These are phyloP conservation scores for Myripristis jacobus DNA, from an alignment of 2,797 vertebrate species.

Conservation along the genomic window DNA sequence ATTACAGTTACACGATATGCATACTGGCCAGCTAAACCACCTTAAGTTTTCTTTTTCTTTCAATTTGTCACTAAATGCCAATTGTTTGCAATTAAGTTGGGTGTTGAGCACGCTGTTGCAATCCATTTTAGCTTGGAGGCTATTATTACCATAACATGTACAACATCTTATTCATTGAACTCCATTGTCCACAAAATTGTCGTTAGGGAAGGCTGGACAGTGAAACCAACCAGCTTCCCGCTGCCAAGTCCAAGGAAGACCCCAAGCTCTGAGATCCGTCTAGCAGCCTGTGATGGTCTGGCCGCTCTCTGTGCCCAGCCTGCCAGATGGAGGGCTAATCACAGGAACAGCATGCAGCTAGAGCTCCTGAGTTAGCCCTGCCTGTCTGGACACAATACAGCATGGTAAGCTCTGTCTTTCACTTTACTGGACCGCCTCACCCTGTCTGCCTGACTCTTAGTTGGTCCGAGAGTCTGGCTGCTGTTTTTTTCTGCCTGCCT, in stretches of 20 bases:
- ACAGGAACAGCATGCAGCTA: slow-evolving; percentile 79
- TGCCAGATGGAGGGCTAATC: slow-evolving; percentile 86
- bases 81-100: too few relatives aligned
- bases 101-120: too few relatives aligned
- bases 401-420: slow-evolving; percentile 62
- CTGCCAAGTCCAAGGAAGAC: slow-evolving; percentile 67
- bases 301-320: slow-evolving; percentile 64
- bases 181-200: slow-evolving; percentile 38
- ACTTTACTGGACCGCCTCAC: slow-evolving; percentile 56
- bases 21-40: too few relatives aligned
- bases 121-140: too few relatives aligned
- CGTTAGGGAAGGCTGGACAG: slow-evolving; percentile 41
- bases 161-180: slow-evolving; percentile 47
- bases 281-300: slow-evolving; percentile 67
- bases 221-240: slow-evolving; percentile 45
- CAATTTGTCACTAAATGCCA: too few relatives aligned
- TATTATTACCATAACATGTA: not conserved
- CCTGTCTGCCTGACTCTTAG: slow-evolving; percentile 5
- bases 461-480: slow-evolving; percentile 1
- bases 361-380: slow-evolving; percentile 67
- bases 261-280: slow-evolving; percentile 67
- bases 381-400: slow-evolving; percentile 71
- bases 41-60: too few relatives aligned
- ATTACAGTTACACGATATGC: too few relatives aligned
- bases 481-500: not conserved